Evolutionary conservation across 2,888 invertebrate species (phyloP), one percentile per base, ranked within the genome.

Genomic region (Drosophila merina): DNA sequence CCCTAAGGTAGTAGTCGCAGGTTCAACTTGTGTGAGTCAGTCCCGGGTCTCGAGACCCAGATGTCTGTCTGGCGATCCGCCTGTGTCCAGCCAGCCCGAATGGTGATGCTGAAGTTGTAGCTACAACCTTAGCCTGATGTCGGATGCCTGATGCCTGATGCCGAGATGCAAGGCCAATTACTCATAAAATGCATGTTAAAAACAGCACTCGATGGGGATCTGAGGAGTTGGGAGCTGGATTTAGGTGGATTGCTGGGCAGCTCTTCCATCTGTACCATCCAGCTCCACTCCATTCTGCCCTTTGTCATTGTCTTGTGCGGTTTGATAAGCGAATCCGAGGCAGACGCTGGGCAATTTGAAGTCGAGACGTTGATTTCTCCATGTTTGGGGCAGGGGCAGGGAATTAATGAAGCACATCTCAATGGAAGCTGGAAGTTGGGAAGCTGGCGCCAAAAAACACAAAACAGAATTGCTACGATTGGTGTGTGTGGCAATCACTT

Each of bases 261-360:
- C n/a, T 88, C 88, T 84, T 36, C 25, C 48, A 36, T 7, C 64
- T 45, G 0, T 5, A 28, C 28, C 28, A 20, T 28, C 5, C 28
- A 28, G 5, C 28, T 28, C 28, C 28, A 28, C 28, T 28, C 28
- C 28, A 25, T 60, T 77, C 72, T 86, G 85, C 81, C 83, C 85
- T 89, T 88, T 88, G 89, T 88, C 89, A 88, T 89, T 89, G 83
- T 88, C 88, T 85, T 88, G 88, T 85, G 76, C 73, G 76, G 60
- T 76, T 83, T 88, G 84, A 84, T 88, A 84, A 84, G 86, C 76
- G 60, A 58, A 57, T 52, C 51, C 58, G 20, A 79, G 47, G 54
- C 54, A 72, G 76, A 74, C 67, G 57, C 45, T 52, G 67, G 72
- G 81, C 88, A 87, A 82, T 89, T 88, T 87, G 86, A 42, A 54